These are phyloP conservation scores for Pecten maximus DNA, from an alignment of 2,888 invertebrate species.

Conservation along the genomic window DNA sequence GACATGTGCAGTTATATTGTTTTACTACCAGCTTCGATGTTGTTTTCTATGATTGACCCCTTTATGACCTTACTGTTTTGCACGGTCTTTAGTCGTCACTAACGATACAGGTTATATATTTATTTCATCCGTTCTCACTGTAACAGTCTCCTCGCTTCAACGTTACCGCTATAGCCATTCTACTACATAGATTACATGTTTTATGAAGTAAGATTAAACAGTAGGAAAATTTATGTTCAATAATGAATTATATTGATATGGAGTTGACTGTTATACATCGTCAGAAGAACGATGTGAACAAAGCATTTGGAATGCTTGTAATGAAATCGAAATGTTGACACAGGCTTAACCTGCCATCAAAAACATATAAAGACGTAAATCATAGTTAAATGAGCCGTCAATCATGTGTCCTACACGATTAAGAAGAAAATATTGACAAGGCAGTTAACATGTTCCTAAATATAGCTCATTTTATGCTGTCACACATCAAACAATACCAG, in stretches of 20 bases:
- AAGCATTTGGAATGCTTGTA: background rate
- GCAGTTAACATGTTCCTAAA: background rate
- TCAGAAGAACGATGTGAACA: background rate
- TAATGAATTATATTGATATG: background rate
- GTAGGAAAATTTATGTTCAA: background rate
- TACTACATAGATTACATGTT: too few species aligned
- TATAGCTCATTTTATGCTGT: background rate
- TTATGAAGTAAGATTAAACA: too few species aligned
- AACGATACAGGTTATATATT: too few species aligned
- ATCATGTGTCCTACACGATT: background rate
- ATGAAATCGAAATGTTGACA: background rate
- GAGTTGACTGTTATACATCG: background rate
- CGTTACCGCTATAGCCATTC: too few species aligned
- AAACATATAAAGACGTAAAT: background rate
- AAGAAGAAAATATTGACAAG: background rate
- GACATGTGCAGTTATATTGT: too few species aligned
- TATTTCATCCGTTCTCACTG: too few species aligned
- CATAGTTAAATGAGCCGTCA: background rate
- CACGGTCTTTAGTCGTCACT: too few species aligned
- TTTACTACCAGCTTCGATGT: too few species aligned
- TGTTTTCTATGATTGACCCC: too few species aligned
- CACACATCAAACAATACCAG: background rate
- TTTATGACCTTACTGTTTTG: too few species aligned
- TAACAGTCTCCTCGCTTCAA: too few species aligned
- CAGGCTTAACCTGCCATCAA: background rate